Evolutionary conservation across 92 coral and sea anemone species (phyloP).

Genomic region (Scolanthus callimorphus): DNA sequence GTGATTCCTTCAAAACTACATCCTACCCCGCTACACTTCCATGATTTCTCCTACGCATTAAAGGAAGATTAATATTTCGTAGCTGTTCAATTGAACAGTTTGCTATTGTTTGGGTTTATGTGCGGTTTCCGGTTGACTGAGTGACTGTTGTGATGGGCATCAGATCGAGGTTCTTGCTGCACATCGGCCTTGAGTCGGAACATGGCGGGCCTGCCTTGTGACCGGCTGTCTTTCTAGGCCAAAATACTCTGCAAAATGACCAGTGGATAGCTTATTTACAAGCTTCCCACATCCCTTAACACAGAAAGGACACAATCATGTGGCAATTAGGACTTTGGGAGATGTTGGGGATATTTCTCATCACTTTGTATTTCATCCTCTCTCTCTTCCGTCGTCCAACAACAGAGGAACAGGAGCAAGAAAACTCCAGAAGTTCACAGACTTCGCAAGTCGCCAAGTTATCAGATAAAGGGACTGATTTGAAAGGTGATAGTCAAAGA

Average conservation of each 20-base stretch:
- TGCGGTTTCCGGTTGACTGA: no score
- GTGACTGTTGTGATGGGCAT: no score
- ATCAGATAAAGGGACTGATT: neutral
- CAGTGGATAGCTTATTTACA: neutral
- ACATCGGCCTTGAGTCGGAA: neutral
- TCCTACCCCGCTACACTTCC: no score
- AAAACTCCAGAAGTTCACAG: neutral
- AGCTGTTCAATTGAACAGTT: no score
- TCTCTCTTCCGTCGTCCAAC: neutral
- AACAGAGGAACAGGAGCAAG: neutral
- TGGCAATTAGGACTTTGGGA: conserved; percentile 41
- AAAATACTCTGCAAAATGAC: neutral
- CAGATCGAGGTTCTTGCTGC: no score
- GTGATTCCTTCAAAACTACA: no score
- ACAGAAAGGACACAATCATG: conserved; percentile 24
- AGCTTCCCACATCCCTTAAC: conserved; percentile 14
- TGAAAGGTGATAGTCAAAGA: neutral
- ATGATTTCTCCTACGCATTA: no score
- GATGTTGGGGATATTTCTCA: conserved; percentile 38
- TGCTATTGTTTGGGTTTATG: no score
- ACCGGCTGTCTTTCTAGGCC: neutral
- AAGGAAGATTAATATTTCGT: no score
- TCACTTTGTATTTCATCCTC: conserved; percentile 35
- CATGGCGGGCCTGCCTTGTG: neutral
- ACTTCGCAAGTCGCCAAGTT: neutral